Evolutionary conservation across 2,888 invertebrate genomes (phyloP).

Genomic region (Neuroscelio doddi): DNA sequence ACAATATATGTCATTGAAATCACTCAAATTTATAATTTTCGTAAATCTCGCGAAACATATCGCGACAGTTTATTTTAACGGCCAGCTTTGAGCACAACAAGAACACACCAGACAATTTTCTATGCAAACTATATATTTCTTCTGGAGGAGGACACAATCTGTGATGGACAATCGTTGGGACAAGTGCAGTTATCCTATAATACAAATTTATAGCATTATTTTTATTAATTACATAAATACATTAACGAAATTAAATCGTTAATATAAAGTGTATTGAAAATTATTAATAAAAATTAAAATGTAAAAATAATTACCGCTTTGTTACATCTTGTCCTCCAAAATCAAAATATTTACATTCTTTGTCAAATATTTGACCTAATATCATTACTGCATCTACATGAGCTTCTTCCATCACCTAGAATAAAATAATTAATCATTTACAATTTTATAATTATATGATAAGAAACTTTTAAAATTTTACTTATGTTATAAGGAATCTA

Average conservation of each 20-base stretch:
- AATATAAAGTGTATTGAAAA: neutral
- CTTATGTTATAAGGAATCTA: too few relatives aligned
- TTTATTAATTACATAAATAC: constrained; percentile 7
- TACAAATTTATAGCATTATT: constrained; percentile 1
- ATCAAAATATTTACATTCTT: constrained; percentile 84
- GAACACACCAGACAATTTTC: constrained; percentile 97
- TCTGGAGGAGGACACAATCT: constrained; percentile 97
- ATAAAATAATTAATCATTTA: constrained; percentile 24
- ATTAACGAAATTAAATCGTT: too few relatives aligned
- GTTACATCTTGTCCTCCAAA: constrained; percentile 86
- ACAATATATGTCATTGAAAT: constrained; percentile 7
- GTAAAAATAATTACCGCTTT: constrained; percentile 54
- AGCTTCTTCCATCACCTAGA: constrained; percentile 90
- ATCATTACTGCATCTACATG: constrained; percentile 98
- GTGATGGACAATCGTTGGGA: constrained; percentile 95
- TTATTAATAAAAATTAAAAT: neutral
- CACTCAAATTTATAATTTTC: constrained; percentile 76
- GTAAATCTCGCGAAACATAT: constrained; percentile 88
- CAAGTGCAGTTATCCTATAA: constrained; percentile 82
- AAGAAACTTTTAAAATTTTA: too few relatives aligned
- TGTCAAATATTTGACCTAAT: constrained; percentile 93
- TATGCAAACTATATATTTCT: constrained; percentile 97
- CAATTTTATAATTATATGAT: too few relatives aligned
- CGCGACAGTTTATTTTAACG: constrained; percentile 85
- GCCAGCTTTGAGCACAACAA: constrained; percentile 91